Evolutionary conservation across 2,113 vertebrate genomes (phyloP).

Genomic region (Rutilus rutilus): DNA sequence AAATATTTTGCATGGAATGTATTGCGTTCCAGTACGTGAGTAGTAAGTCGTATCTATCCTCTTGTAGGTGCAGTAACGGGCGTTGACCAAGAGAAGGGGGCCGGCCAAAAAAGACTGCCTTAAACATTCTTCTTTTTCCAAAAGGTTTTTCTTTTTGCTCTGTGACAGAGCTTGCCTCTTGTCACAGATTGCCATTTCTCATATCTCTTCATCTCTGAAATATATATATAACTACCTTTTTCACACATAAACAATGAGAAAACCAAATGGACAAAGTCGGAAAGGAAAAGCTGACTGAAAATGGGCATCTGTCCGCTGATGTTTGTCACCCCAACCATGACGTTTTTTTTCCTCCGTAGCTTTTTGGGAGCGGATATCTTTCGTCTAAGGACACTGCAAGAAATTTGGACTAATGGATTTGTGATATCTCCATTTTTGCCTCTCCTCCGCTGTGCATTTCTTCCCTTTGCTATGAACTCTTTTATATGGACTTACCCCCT

Average conservation of each 20-base stretch:
- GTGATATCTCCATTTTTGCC: background rate
- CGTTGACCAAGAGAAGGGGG: constrained; percentile 71
- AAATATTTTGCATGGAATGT: constrained; percentile 77
- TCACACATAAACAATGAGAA: constrained; percentile 41
- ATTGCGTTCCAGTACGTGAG: constrained; percentile 72
- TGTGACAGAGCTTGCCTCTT: constrained; percentile 56
- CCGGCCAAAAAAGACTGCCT: constrained; percentile 79
- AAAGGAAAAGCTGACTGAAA: constrained; percentile 36
- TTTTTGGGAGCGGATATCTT: constrained; percentile 42
- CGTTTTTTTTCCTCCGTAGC: constrained; percentile 24
- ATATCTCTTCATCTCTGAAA: constrained; percentile 39
- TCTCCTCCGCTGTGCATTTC: constrained; percentile 29
- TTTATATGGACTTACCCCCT: constrained; percentile 40
- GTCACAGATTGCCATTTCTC: constrained; percentile 30
- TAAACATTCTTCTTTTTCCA: constrained; percentile 65
- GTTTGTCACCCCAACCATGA: constrained; percentile 28
- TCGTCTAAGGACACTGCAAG: constrained; percentile 30
- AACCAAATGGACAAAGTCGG: constrained; percentile 20
- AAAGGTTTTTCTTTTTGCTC: constrained; percentile 47
- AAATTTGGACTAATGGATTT: constrained; percentile 37
- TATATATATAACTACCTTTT: constrained; percentile 42
- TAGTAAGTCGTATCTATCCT: constrained; percentile 82
- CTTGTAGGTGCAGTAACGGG: constrained; percentile 78
- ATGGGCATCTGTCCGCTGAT: constrained; percentile 24
- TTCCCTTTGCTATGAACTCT: constrained; percentile 40